Conservation (phyloP, 2,888 invertebrate species). For the Heterodera filipjevi region DNA sequence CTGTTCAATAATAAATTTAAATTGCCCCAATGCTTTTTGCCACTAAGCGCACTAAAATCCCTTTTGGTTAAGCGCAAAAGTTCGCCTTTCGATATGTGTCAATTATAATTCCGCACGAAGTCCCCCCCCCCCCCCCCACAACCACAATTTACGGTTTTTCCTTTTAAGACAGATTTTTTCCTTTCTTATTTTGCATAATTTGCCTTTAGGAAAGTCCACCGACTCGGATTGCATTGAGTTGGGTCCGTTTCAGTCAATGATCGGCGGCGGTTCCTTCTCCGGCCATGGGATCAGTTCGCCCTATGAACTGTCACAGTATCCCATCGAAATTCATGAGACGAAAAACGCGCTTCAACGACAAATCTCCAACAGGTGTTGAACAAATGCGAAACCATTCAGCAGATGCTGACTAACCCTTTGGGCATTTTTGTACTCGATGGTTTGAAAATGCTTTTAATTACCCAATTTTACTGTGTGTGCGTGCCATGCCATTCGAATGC, state of each 20-base stretch:
- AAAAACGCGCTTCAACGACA: slow-evolving; percentile 86
- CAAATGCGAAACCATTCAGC: neutral
- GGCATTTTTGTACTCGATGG: neutral
- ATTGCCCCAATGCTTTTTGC: neutral
- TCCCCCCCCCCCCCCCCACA: too few relatives aligned
- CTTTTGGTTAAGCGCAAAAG: neutral
- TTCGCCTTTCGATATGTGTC: too few relatives aligned
- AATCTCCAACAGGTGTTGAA: slow-evolving; percentile 72
- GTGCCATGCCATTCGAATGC: neutral
- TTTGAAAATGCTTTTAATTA: neutral
- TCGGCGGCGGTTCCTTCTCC: slow-evolving; percentile 13
- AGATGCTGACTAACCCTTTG: neutral
- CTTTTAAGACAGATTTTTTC: neutral
- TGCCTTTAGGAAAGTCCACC: slow-evolving; percentile 22
- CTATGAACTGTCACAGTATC: slow-evolving; percentile 95
- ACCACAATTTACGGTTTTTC: too few relatives aligned
- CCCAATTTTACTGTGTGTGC: neutral
- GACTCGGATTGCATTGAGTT: slow-evolving; percentile 16
- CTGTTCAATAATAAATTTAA: neutral
- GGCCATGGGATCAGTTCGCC: slow-evolving; percentile 78
- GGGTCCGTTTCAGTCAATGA: neutral
- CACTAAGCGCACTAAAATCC: neutral
- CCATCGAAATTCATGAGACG: slow-evolving; percentile 94
- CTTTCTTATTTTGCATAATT: neutral
- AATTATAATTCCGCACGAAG: too few relatives aligned